phyloP scores from a whole-genome alignment of 2,113 vertebrate species.

The Parotia lawesii region DNA sequence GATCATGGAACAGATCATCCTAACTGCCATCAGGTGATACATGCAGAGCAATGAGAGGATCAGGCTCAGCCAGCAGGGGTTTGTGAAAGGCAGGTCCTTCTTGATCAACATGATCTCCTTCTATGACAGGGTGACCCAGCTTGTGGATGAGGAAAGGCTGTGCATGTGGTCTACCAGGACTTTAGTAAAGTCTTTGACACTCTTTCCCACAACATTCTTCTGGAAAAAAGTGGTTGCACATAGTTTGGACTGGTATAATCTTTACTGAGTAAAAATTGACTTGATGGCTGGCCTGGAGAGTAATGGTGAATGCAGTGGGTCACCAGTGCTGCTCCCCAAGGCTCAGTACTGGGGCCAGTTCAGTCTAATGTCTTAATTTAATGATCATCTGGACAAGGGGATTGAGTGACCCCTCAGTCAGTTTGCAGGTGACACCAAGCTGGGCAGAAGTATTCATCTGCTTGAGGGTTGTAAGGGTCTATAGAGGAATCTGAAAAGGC shows the following conservation, averaged over 20 bases:
- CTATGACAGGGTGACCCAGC: neutral
- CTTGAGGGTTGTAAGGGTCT: neutral
- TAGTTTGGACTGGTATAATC: neutral
- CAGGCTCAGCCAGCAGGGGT: neutral
- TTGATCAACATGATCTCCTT: neutral
- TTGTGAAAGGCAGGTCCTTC: neutral
- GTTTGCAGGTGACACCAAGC: neutral
- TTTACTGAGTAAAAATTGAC: neutral
- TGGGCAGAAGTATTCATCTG: neutral
- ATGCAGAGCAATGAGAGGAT: neutral
- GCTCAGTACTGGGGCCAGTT: neutral
- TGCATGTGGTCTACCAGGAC: neutral
- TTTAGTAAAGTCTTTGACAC: neutral
- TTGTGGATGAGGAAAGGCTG: neutral
- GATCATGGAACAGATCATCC: neutral
- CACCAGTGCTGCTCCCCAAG: neutral
- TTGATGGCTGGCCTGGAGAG: neutral
- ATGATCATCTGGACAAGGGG: neutral
- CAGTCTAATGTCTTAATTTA: neutral
- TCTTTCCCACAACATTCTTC: neutral
- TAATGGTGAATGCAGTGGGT: too few relatives aligned
- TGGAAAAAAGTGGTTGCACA: neutral
- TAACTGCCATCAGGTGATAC: too few relatives aligned
- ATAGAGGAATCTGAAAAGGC: neutral
- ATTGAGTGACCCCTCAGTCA: neutral